Evolutionary conservation across 2,797 vertebrate species (phyloP).

Genomic region (Megalops cyprinoides): DNA sequence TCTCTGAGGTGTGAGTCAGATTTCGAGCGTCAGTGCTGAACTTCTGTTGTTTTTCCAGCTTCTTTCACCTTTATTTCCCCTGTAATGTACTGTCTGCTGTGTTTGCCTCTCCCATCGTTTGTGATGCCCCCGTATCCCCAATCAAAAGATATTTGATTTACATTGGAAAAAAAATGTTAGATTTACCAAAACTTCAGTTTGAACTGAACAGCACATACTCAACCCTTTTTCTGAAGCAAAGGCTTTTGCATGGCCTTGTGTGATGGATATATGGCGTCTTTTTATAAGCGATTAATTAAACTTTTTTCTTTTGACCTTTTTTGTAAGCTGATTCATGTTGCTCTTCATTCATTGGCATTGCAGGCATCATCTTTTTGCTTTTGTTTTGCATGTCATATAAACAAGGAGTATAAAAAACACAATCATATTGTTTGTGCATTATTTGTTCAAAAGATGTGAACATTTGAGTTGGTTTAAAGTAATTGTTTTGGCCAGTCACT

Average conservation of each 20-base stretch:
- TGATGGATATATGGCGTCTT: not conserved
- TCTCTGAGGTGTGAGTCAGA: conserved; percentile 44
- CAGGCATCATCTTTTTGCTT: not conserved
- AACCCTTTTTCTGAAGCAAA: not conserved
- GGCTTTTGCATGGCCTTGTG: conserved; percentile 23
- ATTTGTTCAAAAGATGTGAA: not conserved
- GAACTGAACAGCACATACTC: not conserved
- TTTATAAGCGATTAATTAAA: not conserved
- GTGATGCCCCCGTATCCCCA: conserved; percentile 20
- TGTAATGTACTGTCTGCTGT: conserved; percentile 43
- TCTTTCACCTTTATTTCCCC: conserved; percentile 42
- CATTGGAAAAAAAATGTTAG: too few relatives aligned
- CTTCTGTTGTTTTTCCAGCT: not conserved
- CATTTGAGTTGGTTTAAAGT: not conserved
- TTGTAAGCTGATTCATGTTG: not conserved
- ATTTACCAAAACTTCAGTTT: too few relatives aligned
- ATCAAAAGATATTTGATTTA: conserved; percentile 55
- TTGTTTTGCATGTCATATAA: conserved; percentile 31
- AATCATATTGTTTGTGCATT: not conserved
- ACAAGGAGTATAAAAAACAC: not conserved
- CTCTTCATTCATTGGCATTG: not conserved
- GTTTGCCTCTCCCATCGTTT: conserved; percentile 47
- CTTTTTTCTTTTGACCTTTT: not conserved
- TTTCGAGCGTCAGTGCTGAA: conserved; percentile 32
- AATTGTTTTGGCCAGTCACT: not conserved